Percentiles rank a stretch among this genome's conserved stretches.
Evolutionary conservation across 37 sponge, comb jelly and placozoan species (phyloP).

Genomic region (Crambe crambe): DNA sequence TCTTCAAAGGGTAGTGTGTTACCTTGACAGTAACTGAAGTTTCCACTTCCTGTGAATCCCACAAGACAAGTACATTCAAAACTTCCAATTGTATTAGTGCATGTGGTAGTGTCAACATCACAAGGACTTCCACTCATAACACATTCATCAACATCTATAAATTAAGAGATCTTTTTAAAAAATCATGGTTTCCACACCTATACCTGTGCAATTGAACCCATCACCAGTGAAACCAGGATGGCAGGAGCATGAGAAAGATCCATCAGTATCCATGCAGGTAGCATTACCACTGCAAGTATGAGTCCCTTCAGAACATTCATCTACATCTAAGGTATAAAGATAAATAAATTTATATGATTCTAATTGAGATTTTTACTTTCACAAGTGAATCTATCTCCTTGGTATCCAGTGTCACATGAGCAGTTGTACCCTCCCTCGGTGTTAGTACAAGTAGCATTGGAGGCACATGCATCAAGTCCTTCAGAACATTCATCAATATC

Average conservation of each 20-base stretch:
- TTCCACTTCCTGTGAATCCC: slow-evolving; percentile 20
- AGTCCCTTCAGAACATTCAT: slow-evolving; percentile 19
- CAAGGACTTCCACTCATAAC: not conserved
- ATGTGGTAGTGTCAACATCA: not conserved
- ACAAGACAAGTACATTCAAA: not conserved
- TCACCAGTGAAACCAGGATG: slow-evolving; percentile 38
- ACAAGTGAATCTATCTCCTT: not conserved
- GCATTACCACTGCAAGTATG: slow-evolving; percentile 19
- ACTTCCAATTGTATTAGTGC: not conserved
- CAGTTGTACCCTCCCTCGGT: slow-evolving; percentile 36
- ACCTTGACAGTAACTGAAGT: no score
- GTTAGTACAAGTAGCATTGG: slow-evolving; percentile 49
- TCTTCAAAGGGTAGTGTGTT: no score
- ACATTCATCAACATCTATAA: not conserved
- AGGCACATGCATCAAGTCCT: slow-evolving; percentile 15
- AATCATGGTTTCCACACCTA: not conserved
- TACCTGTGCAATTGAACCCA: slow-evolving; percentile 22
- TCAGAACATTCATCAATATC: slow-evolving; percentile 40
- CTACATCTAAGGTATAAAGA: slow-evolving; percentile 19
- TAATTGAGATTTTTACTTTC: not conserved
- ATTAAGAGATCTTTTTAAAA: not conserved
- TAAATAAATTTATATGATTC: not conserved
- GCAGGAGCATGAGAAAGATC: slow-evolving; percentile 41
- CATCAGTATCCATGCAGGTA: slow-evolving; percentile 26
- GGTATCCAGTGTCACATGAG: not conserved